Percentiles rank a stretch among this genome's conserved stretches.
phyloP scores from a whole-genome alignment of 2,113 vertebrate genomes.

The Cinclus cinclus region DNA sequence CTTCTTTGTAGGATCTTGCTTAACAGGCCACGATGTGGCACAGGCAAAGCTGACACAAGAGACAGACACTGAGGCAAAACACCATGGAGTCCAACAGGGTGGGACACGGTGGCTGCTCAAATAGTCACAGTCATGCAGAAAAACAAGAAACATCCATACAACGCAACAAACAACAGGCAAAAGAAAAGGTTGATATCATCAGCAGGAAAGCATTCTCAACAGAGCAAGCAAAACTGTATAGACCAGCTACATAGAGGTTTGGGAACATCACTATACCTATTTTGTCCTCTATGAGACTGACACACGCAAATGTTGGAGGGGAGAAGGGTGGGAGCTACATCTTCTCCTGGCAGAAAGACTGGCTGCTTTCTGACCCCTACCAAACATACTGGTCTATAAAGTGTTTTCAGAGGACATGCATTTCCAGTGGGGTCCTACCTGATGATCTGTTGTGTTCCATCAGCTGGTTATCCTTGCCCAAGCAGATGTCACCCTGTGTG shows the following conservation, averaged over 20 bases:
- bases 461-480: conserved; percentile 83
- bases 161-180: conserved; percentile 76
- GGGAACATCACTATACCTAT: conserved; percentile 37
- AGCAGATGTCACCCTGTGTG: conserved; percentile 87
- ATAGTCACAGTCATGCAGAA: conserved; percentile 73
- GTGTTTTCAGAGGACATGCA: conserved; percentile 63
- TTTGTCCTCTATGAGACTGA: conserved; percentile 59
- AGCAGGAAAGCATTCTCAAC: conserved; percentile 74
- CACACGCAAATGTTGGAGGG: conserved; percentile 52
- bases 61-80: conserved; percentile 76
- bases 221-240: conserved; percentile 73
- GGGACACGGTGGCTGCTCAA: conserved; percentile 67
- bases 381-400: conserved; percentile 70
- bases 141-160: conserved; percentile 73
- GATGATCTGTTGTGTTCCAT: conserved; percentile 89
- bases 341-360: conserved; percentile 68
- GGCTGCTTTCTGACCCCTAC: conserved; percentile 47
- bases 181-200: conserved; percentile 77
- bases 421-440: conserved; percentile 82
- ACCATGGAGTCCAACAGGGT: conserved; percentile 71
- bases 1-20: conserved; percentile 71
- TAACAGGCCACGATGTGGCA: conserved; percentile 70
- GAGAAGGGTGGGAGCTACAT: conserved; percentile 47
- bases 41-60: conserved; percentile 73
- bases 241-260: conserved; percentile 70